Evolutionary conservation across 2,888 invertebrate species (phyloP), one percentile per base, ranked within the genome.

Genomic region (Lamproptera curius): DNA sequence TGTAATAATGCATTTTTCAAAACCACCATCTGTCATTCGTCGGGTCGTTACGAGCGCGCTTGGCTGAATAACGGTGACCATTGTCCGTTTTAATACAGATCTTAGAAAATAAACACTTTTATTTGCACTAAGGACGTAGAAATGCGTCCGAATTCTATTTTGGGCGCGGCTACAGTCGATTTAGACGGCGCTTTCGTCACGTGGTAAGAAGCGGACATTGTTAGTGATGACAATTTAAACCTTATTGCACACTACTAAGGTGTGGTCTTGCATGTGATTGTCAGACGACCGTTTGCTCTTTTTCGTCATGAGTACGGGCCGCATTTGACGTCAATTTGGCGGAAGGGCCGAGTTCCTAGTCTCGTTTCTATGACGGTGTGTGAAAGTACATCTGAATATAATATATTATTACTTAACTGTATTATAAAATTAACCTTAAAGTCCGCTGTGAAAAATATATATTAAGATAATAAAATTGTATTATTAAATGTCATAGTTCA

Each of bases 141-240:
- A 58, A 60, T 61, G 61, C 59, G 62, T 61, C 54, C 57, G 55
- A 49, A 41, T 46, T 50, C 57, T 65, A 63, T 65, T 67, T 43
- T 63, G 53, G 44, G 61, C 56, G 51, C 40, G 40, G 44, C 43
- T 53, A 49, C 40, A 52, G 49, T 54, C 46, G 44, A 54, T 59
- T 62, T 62, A 59, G 59, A 50, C 50, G 46, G 40, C 54, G 48
- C 53, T 55, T 56, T 57, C 55, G 54, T 54, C 53, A 56, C 47
- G 31, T 15, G 51, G 49, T 41, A 43, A 49, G 23, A 35, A 17
- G 42, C 20, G 10, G 16, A 33, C 28, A 33, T 14, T 26, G 16
- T 23, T 14, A n/a, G 35, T 41, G 38, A 36, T 43, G 20, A 43
- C 26, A n/a, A n/a, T n/a, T n/a, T 47, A 40, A 36, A 15, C 16